Evolutionary conservation across 2,888 invertebrate species (phyloP).

Genomic region (Cosmorhoe ocellata): DNA sequence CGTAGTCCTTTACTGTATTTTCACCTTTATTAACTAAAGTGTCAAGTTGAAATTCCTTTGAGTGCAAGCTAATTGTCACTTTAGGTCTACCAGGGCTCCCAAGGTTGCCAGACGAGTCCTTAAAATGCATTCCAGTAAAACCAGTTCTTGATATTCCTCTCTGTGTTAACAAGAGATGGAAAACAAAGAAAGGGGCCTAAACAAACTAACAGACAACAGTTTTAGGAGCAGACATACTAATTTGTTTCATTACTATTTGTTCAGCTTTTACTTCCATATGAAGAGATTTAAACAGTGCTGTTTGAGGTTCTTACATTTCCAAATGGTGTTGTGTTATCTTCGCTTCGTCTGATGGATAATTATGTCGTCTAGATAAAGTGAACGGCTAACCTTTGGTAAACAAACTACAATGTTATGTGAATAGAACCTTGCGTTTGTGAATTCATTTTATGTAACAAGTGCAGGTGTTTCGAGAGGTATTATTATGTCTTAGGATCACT

Average conservation of each 20-base stretch:
- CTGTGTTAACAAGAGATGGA: conserved; percentile 39
- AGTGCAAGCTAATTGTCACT: conserved; percentile 20
- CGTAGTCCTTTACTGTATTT: conserved; percentile 5
- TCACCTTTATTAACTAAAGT: conserved; percentile 6
- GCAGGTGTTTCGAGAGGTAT: conserved; percentile 15
- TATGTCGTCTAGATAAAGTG: conserved; percentile 21
- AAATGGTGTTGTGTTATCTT: conserved; percentile 12
- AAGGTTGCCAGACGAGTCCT: conserved; percentile 34
- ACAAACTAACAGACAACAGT: conserved; percentile 36
- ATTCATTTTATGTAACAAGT: conserved; percentile 11
- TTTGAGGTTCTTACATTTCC: conserved; percentile 9
- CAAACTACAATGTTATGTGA: conserved; percentile 13
- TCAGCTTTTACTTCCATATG: conserved; percentile 49
- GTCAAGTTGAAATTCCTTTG: conserved; percentile 15
- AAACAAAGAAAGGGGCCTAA: conserved; percentile 43
- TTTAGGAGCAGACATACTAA: conserved; percentile 47
- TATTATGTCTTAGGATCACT: conserved; percentile 7
- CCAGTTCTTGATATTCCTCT: conserved; percentile 29
- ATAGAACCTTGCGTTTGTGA: conserved; percentile 14
- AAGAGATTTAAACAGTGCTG: conserved; percentile 10
- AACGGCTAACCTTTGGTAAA: conserved; percentile 23
- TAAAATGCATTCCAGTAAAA: conserved; percentile 31
- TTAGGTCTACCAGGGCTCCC: conserved; percentile 24
- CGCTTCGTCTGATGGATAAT: conserved; percentile 13
- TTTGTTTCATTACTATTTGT: conserved; percentile 59